Conservation (phyloP, 2,888 invertebrate species). For the Anthophora plumipes region DNA sequence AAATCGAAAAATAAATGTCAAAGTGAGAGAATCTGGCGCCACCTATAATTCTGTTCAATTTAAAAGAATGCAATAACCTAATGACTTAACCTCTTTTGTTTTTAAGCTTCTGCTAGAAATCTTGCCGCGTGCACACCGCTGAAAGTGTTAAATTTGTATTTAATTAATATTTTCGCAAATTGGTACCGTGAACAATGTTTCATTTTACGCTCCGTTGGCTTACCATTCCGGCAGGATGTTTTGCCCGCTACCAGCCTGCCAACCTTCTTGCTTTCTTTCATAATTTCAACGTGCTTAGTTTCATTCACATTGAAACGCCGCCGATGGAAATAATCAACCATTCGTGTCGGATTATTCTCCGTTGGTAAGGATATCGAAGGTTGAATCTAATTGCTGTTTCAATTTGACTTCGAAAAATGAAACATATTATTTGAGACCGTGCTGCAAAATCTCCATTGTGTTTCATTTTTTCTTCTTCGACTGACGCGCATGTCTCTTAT, state of each 20-base stretch:
- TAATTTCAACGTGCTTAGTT: constrained; percentile 35
- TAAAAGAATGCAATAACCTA: constrained; percentile 9
- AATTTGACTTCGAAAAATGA: constrained; percentile 62
- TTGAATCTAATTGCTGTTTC: constrained; percentile 71
- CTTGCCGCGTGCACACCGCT: not conserved
- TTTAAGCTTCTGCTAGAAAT: not conserved
- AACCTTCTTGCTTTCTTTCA: constrained; percentile 35
- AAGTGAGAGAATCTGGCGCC: not conserved
- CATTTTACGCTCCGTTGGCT: constrained; percentile 28
- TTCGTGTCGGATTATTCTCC: constrained; percentile 24
- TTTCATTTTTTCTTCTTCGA: constrained; percentile 50
- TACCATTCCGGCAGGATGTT: constrained; percentile 27
- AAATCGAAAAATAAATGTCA: too few relatives aligned
- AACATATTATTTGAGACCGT: constrained; percentile 67
- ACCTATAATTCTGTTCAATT: not conserved
- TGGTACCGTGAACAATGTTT: constrained; percentile 34
- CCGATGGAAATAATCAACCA: constrained; percentile 41
- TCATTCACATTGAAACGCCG: constrained; percentile 18
- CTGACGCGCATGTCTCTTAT: constrained; percentile 62
- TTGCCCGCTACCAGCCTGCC: constrained; percentile 11
- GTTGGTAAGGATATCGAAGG: constrained; percentile 37
- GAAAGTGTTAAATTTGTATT: constrained; percentile 29
- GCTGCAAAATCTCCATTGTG: constrained; percentile 60
- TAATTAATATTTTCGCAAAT: constrained; percentile 42
- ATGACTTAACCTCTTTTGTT: not conserved